Conservation (phyloP, 2,797 vertebrate species). For the Ambastaia sidthimunki region DNA sequence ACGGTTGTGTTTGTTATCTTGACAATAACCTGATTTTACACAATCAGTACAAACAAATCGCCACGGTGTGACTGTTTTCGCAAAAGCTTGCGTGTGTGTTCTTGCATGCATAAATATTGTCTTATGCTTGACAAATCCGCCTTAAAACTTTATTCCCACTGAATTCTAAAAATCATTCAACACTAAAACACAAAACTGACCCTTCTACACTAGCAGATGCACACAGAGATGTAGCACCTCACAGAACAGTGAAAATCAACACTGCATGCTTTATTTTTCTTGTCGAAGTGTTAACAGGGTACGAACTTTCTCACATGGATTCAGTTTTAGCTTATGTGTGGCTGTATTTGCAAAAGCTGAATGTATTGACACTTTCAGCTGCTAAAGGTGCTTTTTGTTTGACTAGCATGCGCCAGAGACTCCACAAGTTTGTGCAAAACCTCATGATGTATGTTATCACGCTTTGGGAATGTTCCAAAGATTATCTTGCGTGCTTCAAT, state of each 20-base stretch:
- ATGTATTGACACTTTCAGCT: background rate
- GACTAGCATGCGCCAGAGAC: background rate
- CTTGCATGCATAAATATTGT: background rate
- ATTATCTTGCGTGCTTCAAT: background rate
- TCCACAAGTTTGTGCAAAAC: background rate
- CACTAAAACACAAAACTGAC: slow-evolving; percentile 3
- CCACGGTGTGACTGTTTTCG: background rate
- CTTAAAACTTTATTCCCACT: background rate
- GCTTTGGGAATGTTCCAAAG: background rate
- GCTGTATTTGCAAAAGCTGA: background rate
- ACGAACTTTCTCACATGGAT: slow-evolving; percentile 39
- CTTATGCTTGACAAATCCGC: background rate
- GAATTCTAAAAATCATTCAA: background rate
- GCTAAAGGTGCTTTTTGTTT: background rate
- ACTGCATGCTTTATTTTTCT: slow-evolving; percentile 14
- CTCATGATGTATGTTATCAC: background rate
- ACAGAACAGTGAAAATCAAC: slow-evolving; percentile 23
- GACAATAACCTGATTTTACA: slow-evolving; percentile 18
- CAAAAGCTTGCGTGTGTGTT: background rate
- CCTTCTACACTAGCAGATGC: background rate
- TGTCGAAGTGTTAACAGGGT: slow-evolving; percentile 13
- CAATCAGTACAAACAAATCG: background rate
- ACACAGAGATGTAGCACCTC: slow-evolving; percentile 14
- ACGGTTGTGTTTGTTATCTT: background rate
- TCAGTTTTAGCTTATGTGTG: background rate